phyloP scores from a whole-genome alignment of 1,140 invertebrate species.

The Drosophila navojoa region DNA sequence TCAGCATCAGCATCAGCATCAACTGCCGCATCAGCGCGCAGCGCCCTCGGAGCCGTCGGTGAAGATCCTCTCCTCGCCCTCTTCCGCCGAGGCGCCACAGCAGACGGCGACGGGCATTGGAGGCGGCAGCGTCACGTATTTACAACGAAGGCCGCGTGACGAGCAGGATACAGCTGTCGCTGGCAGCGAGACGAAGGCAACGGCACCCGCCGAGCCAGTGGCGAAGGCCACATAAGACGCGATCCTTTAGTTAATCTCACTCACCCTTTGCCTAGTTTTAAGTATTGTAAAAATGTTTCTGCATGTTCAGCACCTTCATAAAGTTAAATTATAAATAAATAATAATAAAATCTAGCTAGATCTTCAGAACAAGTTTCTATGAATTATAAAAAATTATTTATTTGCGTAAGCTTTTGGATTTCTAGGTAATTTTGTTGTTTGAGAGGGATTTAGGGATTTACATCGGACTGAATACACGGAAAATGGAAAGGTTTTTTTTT shows the following conservation, averaged over 20 bases:
- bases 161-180: slow-evolving; percentile 75
- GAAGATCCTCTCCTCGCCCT: slow-evolving; percentile 71
- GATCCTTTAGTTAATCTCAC: slow-evolving; percentile 69
- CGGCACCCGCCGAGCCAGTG: slow-evolving; percentile 34
- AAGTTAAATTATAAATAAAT: slow-evolving; percentile 74
- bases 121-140: slow-evolving; percentile 73
- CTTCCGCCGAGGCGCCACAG: slow-evolving; percentile 56
- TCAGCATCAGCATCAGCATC: slow-evolving; percentile 61
- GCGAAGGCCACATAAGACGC: slow-evolving; percentile 47
- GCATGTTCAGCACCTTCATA: slow-evolving; percentile 67
- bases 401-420: too few relatives aligned
- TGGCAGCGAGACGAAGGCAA: slow-evolving; percentile 65
- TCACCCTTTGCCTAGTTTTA: slow-evolving; percentile 68
- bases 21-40: slow-evolving; percentile 32
- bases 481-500: too few relatives aligned
- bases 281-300: slow-evolving; percentile 80
- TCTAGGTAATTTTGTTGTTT: too few relatives aligned
- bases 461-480: too few relatives aligned
- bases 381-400: slow-evolving; percentile 10
- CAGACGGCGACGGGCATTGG: slow-evolving; percentile 64
- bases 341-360: slow-evolving; percentile 20
- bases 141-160: slow-evolving; percentile 72
- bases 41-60: slow-evolving; percentile 75
- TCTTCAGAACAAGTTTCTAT: neutral
- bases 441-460: too few relatives aligned